phyloP scores from a whole-genome alignment of 2,797 vertebrate species.

The Pteronotus mesoamericanus region DNA sequence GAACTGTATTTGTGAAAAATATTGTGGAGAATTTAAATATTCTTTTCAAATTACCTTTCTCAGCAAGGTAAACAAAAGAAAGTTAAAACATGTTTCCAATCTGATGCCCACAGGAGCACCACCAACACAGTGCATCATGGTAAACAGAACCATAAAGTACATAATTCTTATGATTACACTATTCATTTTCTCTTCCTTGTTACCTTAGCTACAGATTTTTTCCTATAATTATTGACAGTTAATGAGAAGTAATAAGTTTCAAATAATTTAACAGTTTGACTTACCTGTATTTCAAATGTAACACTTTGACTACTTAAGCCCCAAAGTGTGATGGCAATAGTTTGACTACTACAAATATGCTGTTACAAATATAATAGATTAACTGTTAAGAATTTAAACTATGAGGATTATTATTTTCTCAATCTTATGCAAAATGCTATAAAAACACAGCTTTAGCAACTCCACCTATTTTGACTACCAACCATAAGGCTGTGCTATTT shows the following conservation, averaged over 20 bases:
- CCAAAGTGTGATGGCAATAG: not conserved
- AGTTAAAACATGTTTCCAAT: not conserved
- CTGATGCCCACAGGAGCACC: not conserved
- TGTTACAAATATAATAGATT: not conserved
- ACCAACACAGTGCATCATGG: not conserved
- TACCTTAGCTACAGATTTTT: slow-evolving; percentile 2
- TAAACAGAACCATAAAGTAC: not conserved
- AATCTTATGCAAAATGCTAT: not conserved
- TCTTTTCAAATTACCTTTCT: not conserved
- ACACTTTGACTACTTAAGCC: not conserved
- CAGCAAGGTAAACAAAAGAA: not conserved
- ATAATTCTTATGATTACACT: not conserved
- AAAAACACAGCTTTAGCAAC: not conserved
- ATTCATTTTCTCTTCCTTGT: not conserved
- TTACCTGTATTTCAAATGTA: not conserved
- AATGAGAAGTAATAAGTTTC: slow-evolving; percentile 4
- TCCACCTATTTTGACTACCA: not conserved
- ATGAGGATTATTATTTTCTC: not conserved
- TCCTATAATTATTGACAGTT: not conserved
- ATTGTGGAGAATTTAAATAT: slow-evolving; percentile 10
- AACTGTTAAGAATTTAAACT: not conserved
- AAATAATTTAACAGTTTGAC: not conserved
- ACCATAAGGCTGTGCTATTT: not conserved
- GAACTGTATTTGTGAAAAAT: not conserved
- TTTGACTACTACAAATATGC: not conserved